Evolutionary conservation across 2,797 vertebrate species (phyloP).

Genomic region (Emys orbicularis): DNA sequence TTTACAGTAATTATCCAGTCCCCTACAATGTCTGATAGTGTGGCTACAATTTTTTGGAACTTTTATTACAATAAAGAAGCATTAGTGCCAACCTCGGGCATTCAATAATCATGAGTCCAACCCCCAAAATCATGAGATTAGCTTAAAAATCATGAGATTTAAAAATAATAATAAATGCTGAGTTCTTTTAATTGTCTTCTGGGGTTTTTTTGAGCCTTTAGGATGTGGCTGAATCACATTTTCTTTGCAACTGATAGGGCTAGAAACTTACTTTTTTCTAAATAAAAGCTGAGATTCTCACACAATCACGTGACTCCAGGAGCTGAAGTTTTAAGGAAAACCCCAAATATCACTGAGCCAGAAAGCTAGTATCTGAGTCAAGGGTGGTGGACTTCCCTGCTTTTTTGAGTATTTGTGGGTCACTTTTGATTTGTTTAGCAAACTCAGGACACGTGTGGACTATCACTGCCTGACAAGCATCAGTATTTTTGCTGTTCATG

Average conservation of each 20-base stretch:
- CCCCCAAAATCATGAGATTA: not conserved
- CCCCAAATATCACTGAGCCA: not conserved
- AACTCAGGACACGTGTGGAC: not conserved
- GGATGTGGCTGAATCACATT: not conserved
- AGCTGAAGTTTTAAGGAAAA: not conserved
- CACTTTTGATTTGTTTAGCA: not conserved
- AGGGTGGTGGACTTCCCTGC: fast-evolving
- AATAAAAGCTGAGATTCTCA: not conserved
- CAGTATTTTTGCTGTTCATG: not conserved
- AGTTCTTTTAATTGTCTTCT: not conserved
- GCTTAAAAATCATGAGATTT: not conserved
- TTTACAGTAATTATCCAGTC: not conserved
- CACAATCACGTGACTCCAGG: not conserved
- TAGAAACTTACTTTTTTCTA: not conserved
- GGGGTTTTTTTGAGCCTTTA: not conserved
- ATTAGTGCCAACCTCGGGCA: not conserved
- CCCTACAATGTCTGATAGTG: not conserved
- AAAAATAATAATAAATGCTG: not conserved
- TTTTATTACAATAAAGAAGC: not conserved
- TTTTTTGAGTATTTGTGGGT: fast-evolving
- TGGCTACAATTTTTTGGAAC: not conserved
- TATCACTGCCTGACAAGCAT: fast-evolving
- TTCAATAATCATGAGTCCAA: not conserved
- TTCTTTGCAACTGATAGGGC: not conserved
- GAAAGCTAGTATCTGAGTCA: not conserved